Conservation (phyloP, 2,113 vertebrate genomes). For the Scatophagus argus region DNA sequence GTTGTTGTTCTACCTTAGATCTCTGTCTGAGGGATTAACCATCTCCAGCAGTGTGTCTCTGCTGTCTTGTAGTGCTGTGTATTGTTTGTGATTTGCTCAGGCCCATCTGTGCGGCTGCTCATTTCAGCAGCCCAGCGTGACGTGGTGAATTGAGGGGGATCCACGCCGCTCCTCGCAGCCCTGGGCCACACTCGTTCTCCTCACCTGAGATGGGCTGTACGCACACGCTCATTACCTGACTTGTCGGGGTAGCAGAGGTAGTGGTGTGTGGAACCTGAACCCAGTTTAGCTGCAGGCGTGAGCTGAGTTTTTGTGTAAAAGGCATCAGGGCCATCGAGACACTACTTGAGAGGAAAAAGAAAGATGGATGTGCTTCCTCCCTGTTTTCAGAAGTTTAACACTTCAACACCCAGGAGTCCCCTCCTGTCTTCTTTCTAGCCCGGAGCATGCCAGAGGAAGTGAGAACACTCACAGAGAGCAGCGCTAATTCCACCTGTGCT, state of each 20-base stretch:
- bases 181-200: slow-evolving; percentile 64
- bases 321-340: slow-evolving; percentile 66
- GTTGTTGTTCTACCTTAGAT: slow-evolving; percentile 64
- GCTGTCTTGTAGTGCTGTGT: slow-evolving; percentile 66
- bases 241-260: slow-evolving; percentile 49
- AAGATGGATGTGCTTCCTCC: slow-evolving; percentile 70
- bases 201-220: slow-evolving; percentile 59
- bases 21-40: slow-evolving; percentile 77
- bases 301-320: slow-evolving; percentile 61
- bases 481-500: slow-evolving; percentile 65
- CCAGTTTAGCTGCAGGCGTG: slow-evolving; percentile 75
- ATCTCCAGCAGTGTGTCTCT: slow-evolving; percentile 75
- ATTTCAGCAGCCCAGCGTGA: slow-evolving; percentile 72
- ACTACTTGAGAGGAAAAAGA: slow-evolving; percentile 57
- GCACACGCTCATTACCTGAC: slow-evolving; percentile 66
- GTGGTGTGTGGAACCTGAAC: slow-evolving; percentile 65
- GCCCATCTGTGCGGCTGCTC: slow-evolving; percentile 66
- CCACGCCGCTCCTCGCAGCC: slow-evolving; percentile 46
- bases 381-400: slow-evolving; percentile 76
- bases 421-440: slow-evolving; percentile 70
- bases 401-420: slow-evolving; percentile 72
- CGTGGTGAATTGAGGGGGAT: slow-evolving; percentile 46
- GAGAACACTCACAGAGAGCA: slow-evolving; percentile 58
- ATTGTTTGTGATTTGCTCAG: slow-evolving; percentile 75
- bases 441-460: slow-evolving; percentile 76